Evolutionary conservation across 2,888 invertebrate genomes (phyloP).

Genomic region (Drosophila vallismaia): DNA sequence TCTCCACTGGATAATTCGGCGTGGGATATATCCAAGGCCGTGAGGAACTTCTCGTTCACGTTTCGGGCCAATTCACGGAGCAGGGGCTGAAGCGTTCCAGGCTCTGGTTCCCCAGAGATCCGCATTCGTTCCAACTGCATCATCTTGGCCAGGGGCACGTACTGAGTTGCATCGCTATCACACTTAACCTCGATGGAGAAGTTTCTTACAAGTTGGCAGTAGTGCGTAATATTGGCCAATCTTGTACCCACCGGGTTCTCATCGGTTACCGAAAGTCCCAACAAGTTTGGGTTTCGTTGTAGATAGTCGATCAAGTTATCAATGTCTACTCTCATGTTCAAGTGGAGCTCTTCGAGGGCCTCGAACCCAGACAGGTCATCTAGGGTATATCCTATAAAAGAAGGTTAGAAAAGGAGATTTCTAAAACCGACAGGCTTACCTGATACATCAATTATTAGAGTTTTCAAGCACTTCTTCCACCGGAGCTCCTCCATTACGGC

Average conservation of each 20-base stretch:
- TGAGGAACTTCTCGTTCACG: too few relatives aligned
- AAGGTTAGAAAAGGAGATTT: too few relatives aligned
- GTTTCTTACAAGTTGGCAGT: neutral
- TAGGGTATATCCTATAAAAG: slow-evolving; percentile 7
- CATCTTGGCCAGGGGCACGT: slow-evolving; percentile 7
- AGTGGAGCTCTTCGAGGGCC: neutral
- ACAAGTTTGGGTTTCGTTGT: neutral
- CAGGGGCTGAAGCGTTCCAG: too few relatives aligned
- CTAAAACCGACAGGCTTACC: neutral
- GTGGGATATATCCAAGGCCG: too few relatives aligned
- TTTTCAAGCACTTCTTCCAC: neutral
- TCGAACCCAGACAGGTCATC: neutral
- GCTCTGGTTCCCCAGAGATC: too few relatives aligned
- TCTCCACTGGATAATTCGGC: too few relatives aligned
- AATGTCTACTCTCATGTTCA: slow-evolving; percentile 5
- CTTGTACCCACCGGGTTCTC: neutral
- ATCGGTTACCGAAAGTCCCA: neutral
- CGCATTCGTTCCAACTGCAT: too few relatives aligned
- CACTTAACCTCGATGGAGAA: neutral
- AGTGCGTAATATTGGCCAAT: slow-evolving; percentile 5
- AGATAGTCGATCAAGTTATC: slow-evolving; percentile 7
- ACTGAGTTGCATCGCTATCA: slow-evolving; percentile 7
- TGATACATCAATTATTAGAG: neutral
- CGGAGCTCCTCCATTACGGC: slow-evolving; percentile 8
- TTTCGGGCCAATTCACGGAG: too few relatives aligned